Percentiles rank a stretch among this genome's conserved stretches.
Conservation (phyloP, 2,113 vertebrate species). For the Bos javanicus region DNA sequence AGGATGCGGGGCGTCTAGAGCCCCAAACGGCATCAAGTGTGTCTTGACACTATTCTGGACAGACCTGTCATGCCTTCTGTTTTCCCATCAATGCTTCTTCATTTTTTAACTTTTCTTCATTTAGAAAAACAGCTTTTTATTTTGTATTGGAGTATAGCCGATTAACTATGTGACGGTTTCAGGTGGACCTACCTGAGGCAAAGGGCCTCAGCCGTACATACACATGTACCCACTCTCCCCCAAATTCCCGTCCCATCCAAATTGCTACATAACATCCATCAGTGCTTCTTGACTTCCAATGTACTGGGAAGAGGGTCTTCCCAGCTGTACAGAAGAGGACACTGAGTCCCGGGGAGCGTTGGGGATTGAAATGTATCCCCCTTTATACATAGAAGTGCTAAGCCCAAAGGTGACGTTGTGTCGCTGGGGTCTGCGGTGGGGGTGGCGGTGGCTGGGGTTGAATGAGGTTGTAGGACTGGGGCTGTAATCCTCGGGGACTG, state of each 20-base stretch:
- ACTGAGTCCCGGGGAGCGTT: neutral
- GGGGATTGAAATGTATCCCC: neutral
- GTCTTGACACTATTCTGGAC: neutral
- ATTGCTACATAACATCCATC: neutral
- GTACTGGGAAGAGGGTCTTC: neutral
- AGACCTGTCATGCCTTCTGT: neutral
- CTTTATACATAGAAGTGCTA: neutral
- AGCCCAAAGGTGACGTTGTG: neutral
- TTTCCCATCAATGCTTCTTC: too few relatives aligned
- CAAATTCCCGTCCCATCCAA: neutral
- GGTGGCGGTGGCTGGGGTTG: neutral
- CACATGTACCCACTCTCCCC: neutral
- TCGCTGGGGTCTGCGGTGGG: neutral
- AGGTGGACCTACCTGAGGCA: neutral
- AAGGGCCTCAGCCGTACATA: neutral
- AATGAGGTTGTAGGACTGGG: neutral
- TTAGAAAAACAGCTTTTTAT: neutral
- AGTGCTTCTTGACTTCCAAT: rapidly evolving
- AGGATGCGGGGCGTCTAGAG: rapidly evolving
- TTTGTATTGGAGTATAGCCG: neutral
- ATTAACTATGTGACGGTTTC: neutral
- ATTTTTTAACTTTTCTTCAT: neutral
- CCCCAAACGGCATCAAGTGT: rapidly evolving
- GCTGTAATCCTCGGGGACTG: rapidly evolving
- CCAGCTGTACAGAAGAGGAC: neutral